These are phyloP conservation scores for Puntigrus tetrazona DNA, from an alignment of 2,113 vertebrate species.

Conservation along the genomic window DNA sequence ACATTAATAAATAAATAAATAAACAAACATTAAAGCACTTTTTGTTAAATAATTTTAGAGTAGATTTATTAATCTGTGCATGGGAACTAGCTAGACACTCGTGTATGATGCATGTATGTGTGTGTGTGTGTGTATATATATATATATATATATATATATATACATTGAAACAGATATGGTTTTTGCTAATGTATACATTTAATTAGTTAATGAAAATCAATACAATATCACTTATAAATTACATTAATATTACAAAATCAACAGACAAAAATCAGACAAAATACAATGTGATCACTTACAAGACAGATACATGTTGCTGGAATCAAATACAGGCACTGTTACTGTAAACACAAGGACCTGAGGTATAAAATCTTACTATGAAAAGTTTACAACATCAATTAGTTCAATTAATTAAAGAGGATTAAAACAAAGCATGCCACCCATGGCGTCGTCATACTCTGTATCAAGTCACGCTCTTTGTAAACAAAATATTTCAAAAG, in stretches of 20 bases:
- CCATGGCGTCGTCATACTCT: background rate
- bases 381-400: background rate
- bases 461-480: background rate
- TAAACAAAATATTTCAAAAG: background rate
- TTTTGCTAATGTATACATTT: conserved; percentile 14
- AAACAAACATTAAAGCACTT: no score
- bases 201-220: background rate
- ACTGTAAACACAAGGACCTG: conserved; percentile 12
- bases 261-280: background rate
- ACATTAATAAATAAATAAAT: no score
- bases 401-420: background rate
- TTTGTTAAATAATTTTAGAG: background rate
- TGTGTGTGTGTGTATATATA: no score
- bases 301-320: background rate
- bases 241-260: conserved; percentile 12
- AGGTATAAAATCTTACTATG: background rate
- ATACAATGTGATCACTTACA: background rate
- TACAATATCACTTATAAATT: conserved; percentile 24
- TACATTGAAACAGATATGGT: background rate
- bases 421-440: background rate
- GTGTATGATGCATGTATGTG: no score
- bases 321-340: background rate
- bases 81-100: background rate
- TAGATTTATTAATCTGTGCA: background rate
- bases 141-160: no score